Conservation (phyloP, 2,888 invertebrate species). For the Dicyrtoma fusca region DNA sequence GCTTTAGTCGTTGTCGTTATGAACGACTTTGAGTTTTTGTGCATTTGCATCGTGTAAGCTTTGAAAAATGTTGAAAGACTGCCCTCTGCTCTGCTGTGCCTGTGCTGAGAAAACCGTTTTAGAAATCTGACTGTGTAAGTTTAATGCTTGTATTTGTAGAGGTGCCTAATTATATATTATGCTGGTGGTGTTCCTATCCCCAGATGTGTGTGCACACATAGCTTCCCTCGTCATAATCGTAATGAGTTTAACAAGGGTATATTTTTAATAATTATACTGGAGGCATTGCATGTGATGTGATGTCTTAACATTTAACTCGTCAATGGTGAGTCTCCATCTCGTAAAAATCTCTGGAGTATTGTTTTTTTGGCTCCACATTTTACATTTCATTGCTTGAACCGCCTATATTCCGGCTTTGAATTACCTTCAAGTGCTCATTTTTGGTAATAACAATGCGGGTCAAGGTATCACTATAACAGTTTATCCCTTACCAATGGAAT, state of each 20-base stretch:
- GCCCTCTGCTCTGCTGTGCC: too few relatives aligned
- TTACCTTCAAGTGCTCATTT: conserved; percentile 29
- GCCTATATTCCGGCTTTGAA: conserved; percentile 28
- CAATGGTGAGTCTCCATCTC: conserved; percentile 7
- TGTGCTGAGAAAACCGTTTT: too few relatives aligned
- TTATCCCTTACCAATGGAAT: conserved; percentile 20
- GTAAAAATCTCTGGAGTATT: not conserved
- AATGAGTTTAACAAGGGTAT: not conserved
- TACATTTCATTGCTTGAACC: conserved; percentile 23
- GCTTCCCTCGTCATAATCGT: not conserved
- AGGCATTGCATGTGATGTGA: not conserved
- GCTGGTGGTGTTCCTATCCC: too few relatives aligned
- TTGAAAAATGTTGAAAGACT: too few relatives aligned
- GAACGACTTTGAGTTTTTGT: too few relatives aligned
- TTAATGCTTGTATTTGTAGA: too few relatives aligned
- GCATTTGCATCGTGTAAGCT: too few relatives aligned
- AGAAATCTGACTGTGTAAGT: too few relatives aligned
- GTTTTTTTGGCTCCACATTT: conserved; percentile 28
- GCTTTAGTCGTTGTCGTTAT: too few relatives aligned
- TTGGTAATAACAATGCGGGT: conserved; percentile 24
- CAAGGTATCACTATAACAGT: not conserved
- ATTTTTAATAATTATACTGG: conserved; percentile 14
- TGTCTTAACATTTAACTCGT: conserved; percentile 5
- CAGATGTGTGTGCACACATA: not conserved
- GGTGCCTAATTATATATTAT: too few relatives aligned